Base-by-base conservation (phyloP, 2,888 invertebrate species). In the Nematopogon swammerdamellus region DNA sequence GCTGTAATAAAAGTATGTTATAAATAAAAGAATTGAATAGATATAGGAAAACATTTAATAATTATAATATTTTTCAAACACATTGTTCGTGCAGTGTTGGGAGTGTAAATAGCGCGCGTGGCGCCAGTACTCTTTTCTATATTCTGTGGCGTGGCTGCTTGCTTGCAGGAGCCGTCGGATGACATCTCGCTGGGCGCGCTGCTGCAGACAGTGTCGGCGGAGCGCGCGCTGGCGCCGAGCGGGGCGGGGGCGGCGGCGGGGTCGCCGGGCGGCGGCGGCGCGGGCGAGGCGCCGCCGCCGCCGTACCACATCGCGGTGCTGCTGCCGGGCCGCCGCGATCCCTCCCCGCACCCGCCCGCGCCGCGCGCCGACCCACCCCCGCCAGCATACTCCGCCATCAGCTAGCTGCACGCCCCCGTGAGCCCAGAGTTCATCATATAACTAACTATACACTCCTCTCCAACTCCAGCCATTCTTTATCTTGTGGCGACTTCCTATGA, bases 291-390 rank as follows among this genome's bases (percentile, higher is more conserved):
- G 45, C 85, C 82, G 5, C 87, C 91, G 18, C 91, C 91, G n/a
- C 91, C 91, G 10, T 91, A 91, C 79, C 90, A 91, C 74, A 88
- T 91, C 72, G 91, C 91, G 43, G 88, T 91, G 60, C 73, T 90
- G 57, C 83, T 90, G 62, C 88, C 89, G 36, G 63, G 69, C 25
- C 67, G 69, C 25, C 67, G 76, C 36, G 67, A 65, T 51, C 57
- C 58, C 54, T 62, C 60, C 51, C 54, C 58, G 44, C 72, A 81
- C 51, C 85, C 85, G 64, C 81, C 83, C 46, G 85, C 86, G 47
- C 86, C 86, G 46, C 86, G 86, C 56, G 81, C 87, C 54, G 85
- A 84, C 67, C 83, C 82, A 47, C 84, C 87, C 54, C 89, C 89
- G 51, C 89, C 90, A 51, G 86, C 90, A 54, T 91, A 91, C 66